A percentile compares a stretch with the other conserved stretches of the same genome.
Conservation (phyloP, 2,888 invertebrate species). For the Germaria angustata region DNA sequence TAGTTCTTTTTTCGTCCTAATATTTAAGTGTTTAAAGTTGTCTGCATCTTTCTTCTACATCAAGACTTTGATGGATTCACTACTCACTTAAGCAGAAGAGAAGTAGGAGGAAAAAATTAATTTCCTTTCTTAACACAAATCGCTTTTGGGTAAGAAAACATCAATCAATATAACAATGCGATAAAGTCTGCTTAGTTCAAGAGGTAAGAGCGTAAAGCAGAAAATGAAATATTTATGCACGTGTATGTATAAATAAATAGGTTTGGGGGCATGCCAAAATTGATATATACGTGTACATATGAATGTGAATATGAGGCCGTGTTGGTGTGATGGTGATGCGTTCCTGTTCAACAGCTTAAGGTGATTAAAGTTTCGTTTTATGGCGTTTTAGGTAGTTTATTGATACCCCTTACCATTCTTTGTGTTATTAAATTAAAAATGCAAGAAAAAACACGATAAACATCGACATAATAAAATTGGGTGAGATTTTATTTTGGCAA, state of each 20-base stretch:
- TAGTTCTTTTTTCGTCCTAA: not conserved
- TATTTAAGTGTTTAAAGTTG: not conserved
- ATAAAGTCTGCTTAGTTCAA: conserved; percentile 38
- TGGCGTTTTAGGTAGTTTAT: conserved; percentile 35
- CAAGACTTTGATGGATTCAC: conserved; percentile 44
- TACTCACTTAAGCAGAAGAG: not conserved
- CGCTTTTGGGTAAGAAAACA: conserved; percentile 64
- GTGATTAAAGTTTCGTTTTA: conserved; percentile 30
- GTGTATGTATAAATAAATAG: conserved; percentile 20
- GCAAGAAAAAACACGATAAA: conserved; percentile 23
- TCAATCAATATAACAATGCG: conserved; percentile 62
- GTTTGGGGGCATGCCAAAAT: conserved; percentile 33
- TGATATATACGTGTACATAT: not conserved
- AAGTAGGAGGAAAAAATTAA: conserved; percentile 36
- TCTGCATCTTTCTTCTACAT: conserved; percentile 3
- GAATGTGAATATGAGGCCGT: not conserved
- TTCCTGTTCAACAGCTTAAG: conserved; percentile 26
- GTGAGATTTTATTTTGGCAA: not conserved
- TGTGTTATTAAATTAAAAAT: conserved; percentile 36
- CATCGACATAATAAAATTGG: not conserved
- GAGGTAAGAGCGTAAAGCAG: not conserved
- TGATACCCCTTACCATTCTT: conserved; percentile 18
- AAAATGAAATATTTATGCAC: not conserved
- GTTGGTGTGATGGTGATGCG: conserved; percentile 2
- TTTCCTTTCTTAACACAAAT: conserved; percentile 61